Conservation (phyloP, 2,888 invertebrate species). For the Harpalus rufipes region DNA sequence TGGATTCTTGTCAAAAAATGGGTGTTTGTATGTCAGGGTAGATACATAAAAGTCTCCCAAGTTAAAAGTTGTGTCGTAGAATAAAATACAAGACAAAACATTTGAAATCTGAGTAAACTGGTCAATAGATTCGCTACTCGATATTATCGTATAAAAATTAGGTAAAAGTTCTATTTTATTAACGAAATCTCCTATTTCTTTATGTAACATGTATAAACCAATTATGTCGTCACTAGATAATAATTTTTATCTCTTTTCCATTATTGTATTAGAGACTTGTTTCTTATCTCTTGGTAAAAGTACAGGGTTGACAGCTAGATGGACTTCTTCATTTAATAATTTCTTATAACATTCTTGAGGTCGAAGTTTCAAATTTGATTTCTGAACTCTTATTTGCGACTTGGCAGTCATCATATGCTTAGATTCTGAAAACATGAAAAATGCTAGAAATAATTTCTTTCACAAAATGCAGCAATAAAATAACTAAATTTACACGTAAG, state of each 20-base stretch:
- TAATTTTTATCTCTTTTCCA: slow-evolving; percentile 56
- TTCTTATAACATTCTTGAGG: no score
- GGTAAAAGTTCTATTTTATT: slow-evolving; percentile 23
- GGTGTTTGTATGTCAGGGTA: slow-evolving; percentile 39
- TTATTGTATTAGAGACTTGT: no score
- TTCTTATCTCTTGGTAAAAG: no score
- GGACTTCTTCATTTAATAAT: no score
- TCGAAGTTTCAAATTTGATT: no score
- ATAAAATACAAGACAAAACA: background rate
- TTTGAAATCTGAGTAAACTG: slow-evolving; percentile 8
- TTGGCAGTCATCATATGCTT: no score
- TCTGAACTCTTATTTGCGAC: no score
- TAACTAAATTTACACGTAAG: no score
- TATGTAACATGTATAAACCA: slow-evolving; percentile 31
- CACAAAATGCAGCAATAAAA: no score
- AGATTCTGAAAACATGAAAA: no score
- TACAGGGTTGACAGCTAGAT: no score
- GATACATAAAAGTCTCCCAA: slow-evolving; percentile 63
- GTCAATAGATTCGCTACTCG: background rate
- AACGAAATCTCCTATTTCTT: slow-evolving; percentile 44
- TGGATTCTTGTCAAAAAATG: slow-evolving; percentile 44
- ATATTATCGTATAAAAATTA: slow-evolving; percentile 39
- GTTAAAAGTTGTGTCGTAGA: slow-evolving; percentile 63
- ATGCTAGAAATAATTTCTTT: no score
- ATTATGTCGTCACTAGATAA: slow-evolving; percentile 59